Percentiles rank a stretch among this genome's conserved stretches.
Evolutionary conservation across 1,140 invertebrate species (phyloP).

Genomic region (Drosophila mayri): DNA sequence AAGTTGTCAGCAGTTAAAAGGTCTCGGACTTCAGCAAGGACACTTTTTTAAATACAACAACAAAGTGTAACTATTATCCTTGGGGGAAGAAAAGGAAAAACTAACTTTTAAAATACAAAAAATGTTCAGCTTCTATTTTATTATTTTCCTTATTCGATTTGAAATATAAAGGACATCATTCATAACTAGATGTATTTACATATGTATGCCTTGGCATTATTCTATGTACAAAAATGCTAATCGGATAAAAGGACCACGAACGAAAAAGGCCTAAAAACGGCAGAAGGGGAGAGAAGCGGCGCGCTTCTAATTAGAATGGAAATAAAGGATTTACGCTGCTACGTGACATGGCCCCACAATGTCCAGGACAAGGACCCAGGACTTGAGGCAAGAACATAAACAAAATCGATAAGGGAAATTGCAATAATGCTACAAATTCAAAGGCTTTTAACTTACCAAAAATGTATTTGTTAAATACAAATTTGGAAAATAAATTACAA

Average conservation of each 20-base stretch:
- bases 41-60: not conserved
- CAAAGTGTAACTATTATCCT: not conserved
- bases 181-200: too few relatives aligned
- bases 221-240: conserved; percentile 69
- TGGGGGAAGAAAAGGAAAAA: too few relatives aligned
- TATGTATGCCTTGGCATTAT: conserved; percentile 31
- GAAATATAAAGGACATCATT: too few relatives aligned
- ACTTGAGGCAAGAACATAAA: not conserved
- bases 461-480: not conserved
- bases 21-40: not conserved
- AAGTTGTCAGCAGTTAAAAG: conserved; percentile 13
- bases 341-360: conserved; percentile 62
- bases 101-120: too few relatives aligned
- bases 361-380: conserved; percentile 2
- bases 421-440: conserved; percentile 8
- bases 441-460: not conserved
- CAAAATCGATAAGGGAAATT: conserved; percentile 42
- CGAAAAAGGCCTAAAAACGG: not conserved
- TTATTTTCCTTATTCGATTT: too few relatives aligned
- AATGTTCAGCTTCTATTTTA: too few relatives aligned
- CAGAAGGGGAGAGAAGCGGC: not conserved
- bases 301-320: conserved; percentile 69
- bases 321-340: conserved; percentile 70
- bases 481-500: not conserved
- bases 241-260: conserved; percentile 26